phyloP scores from a whole-genome alignment of 2,113 vertebrate species.

The Pygoscelis adeliae region DNA sequence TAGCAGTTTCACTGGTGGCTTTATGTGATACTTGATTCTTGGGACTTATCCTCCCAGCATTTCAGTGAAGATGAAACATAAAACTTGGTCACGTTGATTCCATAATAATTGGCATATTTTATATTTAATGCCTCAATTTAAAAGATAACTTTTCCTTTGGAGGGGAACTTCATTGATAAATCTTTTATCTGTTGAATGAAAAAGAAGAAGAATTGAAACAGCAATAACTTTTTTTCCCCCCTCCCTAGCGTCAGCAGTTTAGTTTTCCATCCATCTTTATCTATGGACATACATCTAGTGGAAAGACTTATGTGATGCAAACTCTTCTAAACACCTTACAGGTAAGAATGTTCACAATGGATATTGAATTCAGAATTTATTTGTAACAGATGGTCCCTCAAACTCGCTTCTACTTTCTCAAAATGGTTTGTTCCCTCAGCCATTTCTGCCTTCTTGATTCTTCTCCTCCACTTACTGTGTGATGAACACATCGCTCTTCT shows the following conservation, averaged over 20 bases:
- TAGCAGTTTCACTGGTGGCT: not conserved
- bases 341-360: conserved; percentile 75
- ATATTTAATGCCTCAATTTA: not conserved
- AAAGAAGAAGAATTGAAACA: not conserved
- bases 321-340: conserved; percentile 86
- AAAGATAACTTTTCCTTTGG: not conserved
- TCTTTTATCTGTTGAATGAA: not conserved
- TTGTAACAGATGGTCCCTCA: not conserved
- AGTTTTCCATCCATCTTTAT: conserved; percentile 93
- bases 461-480: not conserved
- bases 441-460: not conserved
- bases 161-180: not conserved
- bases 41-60: not conserved
- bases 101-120: not conserved
- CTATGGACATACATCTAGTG: conserved; percentile 92
- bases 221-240: not conserved
- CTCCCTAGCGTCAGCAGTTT: conserved; percentile 84
- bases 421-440: not conserved
- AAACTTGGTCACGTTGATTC: not conserved
- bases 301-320: conserved; percentile 91
- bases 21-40: not conserved
- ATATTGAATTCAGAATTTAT: not conserved
- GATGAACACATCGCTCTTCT: not conserved
- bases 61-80: not conserved
- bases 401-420: not conserved